phyloP scores from a whole-genome alignment of 2,888 invertebrate species.

The Augochlorella aurata region DNA sequence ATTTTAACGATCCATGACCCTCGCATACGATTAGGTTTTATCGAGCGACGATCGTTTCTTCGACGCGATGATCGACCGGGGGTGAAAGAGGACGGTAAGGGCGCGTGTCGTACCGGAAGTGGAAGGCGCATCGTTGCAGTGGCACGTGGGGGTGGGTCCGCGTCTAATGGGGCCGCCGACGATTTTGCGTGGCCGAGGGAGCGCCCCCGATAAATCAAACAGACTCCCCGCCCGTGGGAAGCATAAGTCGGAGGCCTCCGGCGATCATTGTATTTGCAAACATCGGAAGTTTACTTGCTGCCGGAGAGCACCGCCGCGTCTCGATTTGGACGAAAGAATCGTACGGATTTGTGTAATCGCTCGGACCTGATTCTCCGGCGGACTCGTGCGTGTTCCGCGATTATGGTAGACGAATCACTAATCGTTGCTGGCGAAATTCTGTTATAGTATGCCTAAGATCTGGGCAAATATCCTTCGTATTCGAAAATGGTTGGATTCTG shows the following conservation, averaged over 20 bases:
- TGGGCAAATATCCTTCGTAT: not conserved
- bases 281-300: constrained; percentile 69
- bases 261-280: constrained; percentile 74
- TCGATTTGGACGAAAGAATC: constrained; percentile 24
- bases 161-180: constrained; percentile 67
- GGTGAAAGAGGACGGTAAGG: constrained; percentile 59
- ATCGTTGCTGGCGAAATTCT: not conserved
- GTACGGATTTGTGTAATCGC: constrained; percentile 4
- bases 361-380: not conserved
- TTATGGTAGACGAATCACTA: not conserved
- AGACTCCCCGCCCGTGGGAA: constrained; percentile 76
- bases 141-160: constrained; percentile 73
- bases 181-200: constrained; percentile 68
- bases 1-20: constrained; percentile 26
- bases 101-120: constrained; percentile 78
- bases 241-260: constrained; percentile 72
- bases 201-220: constrained; percentile 76
- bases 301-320: constrained; percentile 45
- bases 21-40: constrained; percentile 44
- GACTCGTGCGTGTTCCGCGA: not conserved
- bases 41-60: constrained; percentile 38
- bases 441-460: not conserved
- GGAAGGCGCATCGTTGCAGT: constrained; percentile 76
- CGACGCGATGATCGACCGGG: not conserved
- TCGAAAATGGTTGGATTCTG: not conserved